Percentiles rank a stretch among this genome's conserved stretches.
Evolutionary conservation across 1,140 invertebrate genomes (phyloP).

Genomic region (Asbolus verrucosus): DNA sequence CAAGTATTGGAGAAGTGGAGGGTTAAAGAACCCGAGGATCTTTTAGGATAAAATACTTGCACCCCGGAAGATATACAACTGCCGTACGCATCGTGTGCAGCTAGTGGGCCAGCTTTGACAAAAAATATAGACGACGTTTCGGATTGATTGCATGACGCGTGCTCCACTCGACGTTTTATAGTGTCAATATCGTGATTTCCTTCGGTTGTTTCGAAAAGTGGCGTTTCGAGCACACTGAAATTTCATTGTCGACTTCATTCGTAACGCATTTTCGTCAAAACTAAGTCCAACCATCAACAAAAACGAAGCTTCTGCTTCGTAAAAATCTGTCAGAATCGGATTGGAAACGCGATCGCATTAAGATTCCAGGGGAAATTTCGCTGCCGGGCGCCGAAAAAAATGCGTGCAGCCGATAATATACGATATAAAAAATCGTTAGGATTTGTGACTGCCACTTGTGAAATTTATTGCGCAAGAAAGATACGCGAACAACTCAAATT

Average conservation of each 20-base stretch:
- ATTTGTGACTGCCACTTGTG: not conserved
- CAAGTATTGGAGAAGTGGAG: slow-evolving; percentile 21
- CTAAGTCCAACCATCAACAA: slow-evolving; percentile 27
- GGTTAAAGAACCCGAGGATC: slow-evolving; percentile 42
- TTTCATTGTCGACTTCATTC: slow-evolving; percentile 37
- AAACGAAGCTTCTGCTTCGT: not conserved
- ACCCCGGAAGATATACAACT: slow-evolving; percentile 12
- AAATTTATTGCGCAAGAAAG: too few relatives aligned
- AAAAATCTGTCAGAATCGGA: slow-evolving; percentile 9
- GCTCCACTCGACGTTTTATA: slow-evolving; percentile 24
- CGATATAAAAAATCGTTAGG: not conserved
- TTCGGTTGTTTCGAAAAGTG: slow-evolving; percentile 5
- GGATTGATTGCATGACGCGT: slow-evolving; percentile 4
- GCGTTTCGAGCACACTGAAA: slow-evolving; percentile 2
- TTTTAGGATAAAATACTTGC: slow-evolving; percentile 4
- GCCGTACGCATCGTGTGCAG: not conserved
- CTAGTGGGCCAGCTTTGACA: not conserved
- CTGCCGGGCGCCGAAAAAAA: not conserved
- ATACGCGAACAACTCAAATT: too few relatives aligned
- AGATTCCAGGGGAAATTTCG: not conserved
- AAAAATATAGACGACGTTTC: slow-evolving; percentile 27
- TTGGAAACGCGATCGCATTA: slow-evolving; percentile 17
- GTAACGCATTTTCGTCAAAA: slow-evolving; percentile 28
- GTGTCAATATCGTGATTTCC: slow-evolving; percentile 24
- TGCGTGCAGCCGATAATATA: not conserved